Conservation (phyloP, 2,888 invertebrate genomes). For the Drosophila peninsularis region DNA sequence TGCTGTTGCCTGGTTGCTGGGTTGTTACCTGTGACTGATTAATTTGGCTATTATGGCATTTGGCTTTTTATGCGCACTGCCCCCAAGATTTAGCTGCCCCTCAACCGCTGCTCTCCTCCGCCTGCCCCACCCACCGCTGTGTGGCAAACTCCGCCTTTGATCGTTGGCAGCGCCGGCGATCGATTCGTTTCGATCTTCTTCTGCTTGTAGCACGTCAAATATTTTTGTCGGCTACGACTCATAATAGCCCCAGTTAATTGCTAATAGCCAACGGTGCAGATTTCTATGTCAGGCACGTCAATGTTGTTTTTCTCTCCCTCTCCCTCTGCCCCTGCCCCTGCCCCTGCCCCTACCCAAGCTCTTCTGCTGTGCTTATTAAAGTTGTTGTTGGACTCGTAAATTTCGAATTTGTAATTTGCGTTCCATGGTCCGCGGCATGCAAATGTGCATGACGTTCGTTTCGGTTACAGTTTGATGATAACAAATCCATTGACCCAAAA, state of each 20-base stretch:
- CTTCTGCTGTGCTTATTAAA: constrained; percentile 61
- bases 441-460: constrained; percentile 78
- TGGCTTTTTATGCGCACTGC: constrained; percentile 77
- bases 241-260: constrained; percentile 81
- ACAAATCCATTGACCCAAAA: constrained; percentile 78
- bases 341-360: background rate
- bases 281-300: constrained; percentile 78
- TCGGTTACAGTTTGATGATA: constrained; percentile 78
- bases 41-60: constrained; percentile 81
- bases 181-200: constrained; percentile 81
- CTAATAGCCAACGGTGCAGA: constrained; percentile 81
- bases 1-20: constrained; percentile 45
- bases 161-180: constrained; percentile 55
- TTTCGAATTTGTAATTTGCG: constrained; percentile 69
- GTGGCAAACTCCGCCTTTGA: constrained; percentile 48
- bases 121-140: background rate
- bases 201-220: constrained; percentile 79
- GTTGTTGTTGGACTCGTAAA: constrained; percentile 56
- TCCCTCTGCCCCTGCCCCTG: background rate
- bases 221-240: constrained; percentile 58
- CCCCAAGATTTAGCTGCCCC: constrained; percentile 32
- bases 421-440: constrained; percentile 67
- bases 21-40: constrained; percentile 78
- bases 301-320: constrained; percentile 25
- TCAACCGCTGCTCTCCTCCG: background rate